phyloP scores from a whole-genome alignment of 2,797 vertebrate species.

The Chrosomus eos region DNA sequence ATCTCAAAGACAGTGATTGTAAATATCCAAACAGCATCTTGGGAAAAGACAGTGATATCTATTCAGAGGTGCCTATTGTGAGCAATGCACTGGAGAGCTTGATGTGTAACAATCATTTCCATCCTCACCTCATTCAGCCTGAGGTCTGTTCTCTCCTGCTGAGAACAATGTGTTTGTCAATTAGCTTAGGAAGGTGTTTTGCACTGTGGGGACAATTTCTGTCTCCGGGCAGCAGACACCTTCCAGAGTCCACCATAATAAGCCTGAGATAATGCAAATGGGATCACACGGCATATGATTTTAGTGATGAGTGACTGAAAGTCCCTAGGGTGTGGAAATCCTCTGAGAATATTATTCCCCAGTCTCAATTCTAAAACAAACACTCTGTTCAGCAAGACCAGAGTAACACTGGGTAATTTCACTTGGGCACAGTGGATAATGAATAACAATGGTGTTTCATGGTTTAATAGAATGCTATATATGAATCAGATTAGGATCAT shows the following conservation, averaged over 20 bases:
- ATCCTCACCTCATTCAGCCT: slow-evolving; percentile 41
- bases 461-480: not conserved
- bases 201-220: slow-evolving; percentile 40
- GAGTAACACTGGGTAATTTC: slow-evolving; percentile 16
- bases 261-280: slow-evolving; percentile 39
- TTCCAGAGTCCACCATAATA: slow-evolving; percentile 45
- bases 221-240: slow-evolving; percentile 48
- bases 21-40: slow-evolving; percentile 23
- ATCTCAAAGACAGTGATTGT: slow-evolving; percentile 44
- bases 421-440: slow-evolving; percentile 25
- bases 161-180: slow-evolving; percentile 60
- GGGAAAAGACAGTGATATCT: slow-evolving; percentile 45
- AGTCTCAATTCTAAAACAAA: slow-evolving; percentile 9
- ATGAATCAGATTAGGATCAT: slow-evolving; percentile 1
- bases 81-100: slow-evolving; percentile 30
- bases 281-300: slow-evolving; percentile 46
- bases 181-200: slow-evolving; percentile 59
- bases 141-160: slow-evolving; percentile 52
- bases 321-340: slow-evolving; percentile 10
- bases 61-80: slow-evolving; percentile 18
- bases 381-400: not conserved
- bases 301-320: slow-evolving; percentile 43
- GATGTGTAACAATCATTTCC: slow-evolving; percentile 44
- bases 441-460: slow-evolving; percentile 17
- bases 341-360: slow-evolving; percentile 24